Evolutionary conservation across 2,888 invertebrate species (phyloP).

Genomic region (Operophtera brumata): DNA sequence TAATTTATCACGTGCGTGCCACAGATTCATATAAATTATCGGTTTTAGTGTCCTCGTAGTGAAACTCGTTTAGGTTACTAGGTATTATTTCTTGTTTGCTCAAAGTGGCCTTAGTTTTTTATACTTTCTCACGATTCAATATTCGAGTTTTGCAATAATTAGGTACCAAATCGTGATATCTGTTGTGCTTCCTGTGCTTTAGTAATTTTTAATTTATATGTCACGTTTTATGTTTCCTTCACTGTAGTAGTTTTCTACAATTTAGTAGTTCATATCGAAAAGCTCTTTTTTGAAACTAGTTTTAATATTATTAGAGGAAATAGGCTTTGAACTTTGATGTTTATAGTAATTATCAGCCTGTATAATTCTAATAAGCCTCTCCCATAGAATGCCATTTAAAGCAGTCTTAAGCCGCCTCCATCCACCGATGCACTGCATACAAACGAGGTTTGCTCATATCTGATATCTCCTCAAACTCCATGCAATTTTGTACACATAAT

Average conservation of each 20-base stretch:
- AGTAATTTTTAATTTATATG: constrained; percentile 10
- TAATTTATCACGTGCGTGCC: too few species aligned
- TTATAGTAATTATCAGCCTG: too few species aligned
- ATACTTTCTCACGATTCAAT: constrained; percentile 26
- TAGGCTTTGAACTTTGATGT: too few species aligned
- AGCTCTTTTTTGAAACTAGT: not conserved
- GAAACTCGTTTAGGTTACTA: not conserved
- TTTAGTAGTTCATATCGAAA: constrained; percentile 2
- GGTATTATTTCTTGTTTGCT: not conserved
- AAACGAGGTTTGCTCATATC: too few species aligned
- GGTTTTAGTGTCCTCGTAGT: not conserved
- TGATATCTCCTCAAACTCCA: too few species aligned
- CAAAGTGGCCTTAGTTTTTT: constrained; percentile 12
- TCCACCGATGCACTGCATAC: too few species aligned
- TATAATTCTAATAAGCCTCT: too few species aligned
- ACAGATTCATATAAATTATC: not conserved
- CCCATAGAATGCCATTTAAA: too few species aligned
- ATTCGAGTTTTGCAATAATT: constrained; percentile 28
- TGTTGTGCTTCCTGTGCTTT: constrained; percentile 25
- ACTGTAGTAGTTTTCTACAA: constrained; percentile 6
- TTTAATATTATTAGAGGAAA: not conserved
- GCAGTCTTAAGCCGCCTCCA: too few species aligned
- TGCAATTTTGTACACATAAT: too few species aligned
- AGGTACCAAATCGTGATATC: constrained; percentile 10
- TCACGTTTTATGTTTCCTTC: constrained; percentile 14